These are phyloP conservation scores for Choristoneura fumiferana DNA, from an alignment of 1,140 invertebrate genomes.

Conservation along the genomic window DNA sequence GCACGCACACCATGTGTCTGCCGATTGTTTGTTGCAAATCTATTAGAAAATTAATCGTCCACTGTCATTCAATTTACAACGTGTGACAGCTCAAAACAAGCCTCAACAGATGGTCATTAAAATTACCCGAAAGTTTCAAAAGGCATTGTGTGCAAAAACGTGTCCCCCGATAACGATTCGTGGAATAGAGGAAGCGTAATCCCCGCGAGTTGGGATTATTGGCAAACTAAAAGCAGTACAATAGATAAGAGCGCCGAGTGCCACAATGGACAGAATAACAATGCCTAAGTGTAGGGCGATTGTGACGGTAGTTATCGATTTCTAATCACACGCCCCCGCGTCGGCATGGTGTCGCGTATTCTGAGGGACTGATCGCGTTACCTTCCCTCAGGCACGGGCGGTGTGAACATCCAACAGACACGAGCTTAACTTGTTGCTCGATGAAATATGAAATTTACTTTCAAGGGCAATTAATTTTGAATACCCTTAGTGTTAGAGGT, in stretches of 20 bases:
- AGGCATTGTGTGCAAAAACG: slow-evolving; percentile 30
- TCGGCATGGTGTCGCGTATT: slow-evolving; percentile 10
- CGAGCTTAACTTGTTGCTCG: no score
- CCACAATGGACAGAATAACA: slow-evolving; percentile 60
- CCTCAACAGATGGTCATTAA: slow-evolving; percentile 34
- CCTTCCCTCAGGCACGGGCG: neutral
- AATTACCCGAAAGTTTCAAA: slow-evolving; percentile 20
- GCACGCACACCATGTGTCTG: no score
- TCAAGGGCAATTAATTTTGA: no score
- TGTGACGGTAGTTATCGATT: slow-evolving; percentile 70
- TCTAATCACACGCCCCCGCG: slow-evolving; percentile 64
- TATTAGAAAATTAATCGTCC: slow-evolving; percentile 11
- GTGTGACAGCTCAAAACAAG: slow-evolving; percentile 10
- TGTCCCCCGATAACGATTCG: slow-evolving; percentile 36
- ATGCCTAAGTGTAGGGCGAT: slow-evolving; percentile 47
- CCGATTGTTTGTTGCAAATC: neutral
- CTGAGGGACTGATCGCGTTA: slow-evolving; percentile 12
- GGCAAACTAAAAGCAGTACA: slow-evolving; percentile 51
- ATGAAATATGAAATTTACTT: no score
- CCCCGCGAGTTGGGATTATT: slow-evolving; percentile 63
- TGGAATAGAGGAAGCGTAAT: slow-evolving; percentile 56
- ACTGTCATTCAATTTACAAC: slow-evolving; percentile 1
- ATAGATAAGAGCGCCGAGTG: slow-evolving; percentile 56
- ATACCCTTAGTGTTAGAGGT: no score
- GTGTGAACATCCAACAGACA: no score